Evolutionary conservation across 2,113 vertebrate genomes (phyloP).

Genomic region (Bubo scandiacus): DNA sequence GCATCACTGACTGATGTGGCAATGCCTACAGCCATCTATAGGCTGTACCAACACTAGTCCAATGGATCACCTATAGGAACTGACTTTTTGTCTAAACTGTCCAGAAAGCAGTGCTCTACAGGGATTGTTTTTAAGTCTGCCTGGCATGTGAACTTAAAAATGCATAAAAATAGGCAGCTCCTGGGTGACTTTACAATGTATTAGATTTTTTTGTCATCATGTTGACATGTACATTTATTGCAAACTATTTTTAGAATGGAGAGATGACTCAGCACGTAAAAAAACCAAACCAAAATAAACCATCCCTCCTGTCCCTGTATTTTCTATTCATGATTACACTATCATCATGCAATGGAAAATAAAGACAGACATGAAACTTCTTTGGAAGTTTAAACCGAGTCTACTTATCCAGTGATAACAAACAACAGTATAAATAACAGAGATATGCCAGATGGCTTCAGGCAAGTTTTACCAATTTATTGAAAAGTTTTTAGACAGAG

Average conservation of each 20-base stretch:
- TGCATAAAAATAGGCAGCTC: neutral
- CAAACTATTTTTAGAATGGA: neutral
- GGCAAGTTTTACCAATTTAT: conserved; percentile 1
- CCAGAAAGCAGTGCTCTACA: neutral
- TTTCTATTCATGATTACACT: neutral
- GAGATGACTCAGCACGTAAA: neutral
- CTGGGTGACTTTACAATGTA: neutral
- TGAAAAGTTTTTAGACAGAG: conserved; percentile 21
- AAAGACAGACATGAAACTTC: neutral
- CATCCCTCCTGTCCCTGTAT: neutral
- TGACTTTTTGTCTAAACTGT: neutral
- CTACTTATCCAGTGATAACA: neutral
- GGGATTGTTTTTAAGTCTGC: neutral
- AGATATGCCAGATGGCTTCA: conserved; percentile 28
- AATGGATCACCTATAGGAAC: neutral
- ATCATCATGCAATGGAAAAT: neutral
- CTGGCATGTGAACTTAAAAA: neutral
- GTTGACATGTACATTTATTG: neutral
- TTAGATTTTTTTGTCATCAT: neutral
- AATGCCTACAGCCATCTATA: neutral
- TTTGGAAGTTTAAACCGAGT: neutral
- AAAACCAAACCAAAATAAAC: neutral
- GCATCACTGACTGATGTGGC: neutral
- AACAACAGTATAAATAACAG: neutral
- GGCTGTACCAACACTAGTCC: neutral